Evolutionary conservation across 1,140 invertebrate species (phyloP).

Genomic region (Drosophila ananassae): DNA sequence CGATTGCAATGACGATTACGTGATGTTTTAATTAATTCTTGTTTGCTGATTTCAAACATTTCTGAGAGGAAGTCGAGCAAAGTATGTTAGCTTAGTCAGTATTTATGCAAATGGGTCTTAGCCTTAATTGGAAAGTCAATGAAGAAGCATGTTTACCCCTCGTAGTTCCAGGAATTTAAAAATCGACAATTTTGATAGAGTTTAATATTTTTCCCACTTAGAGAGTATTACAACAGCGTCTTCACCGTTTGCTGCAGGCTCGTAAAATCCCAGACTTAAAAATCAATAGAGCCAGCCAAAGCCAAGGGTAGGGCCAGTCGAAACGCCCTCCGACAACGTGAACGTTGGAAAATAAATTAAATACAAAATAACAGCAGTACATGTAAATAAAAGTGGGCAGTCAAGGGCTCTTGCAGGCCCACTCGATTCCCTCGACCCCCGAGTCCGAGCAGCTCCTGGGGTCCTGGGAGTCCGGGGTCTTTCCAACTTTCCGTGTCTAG

Average conservation of each 20-base stretch:
- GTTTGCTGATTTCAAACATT: slow-evolving; percentile 48
- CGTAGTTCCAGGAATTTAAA: not conserved
- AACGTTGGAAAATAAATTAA: slow-evolving; percentile 73
- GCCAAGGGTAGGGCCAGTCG: not conserved
- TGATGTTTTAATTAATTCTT: slow-evolving; percentile 79
- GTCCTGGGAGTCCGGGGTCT: no score
- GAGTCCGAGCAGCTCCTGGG: slow-evolving; percentile 4
- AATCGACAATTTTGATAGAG: no score
- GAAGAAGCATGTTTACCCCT: slow-evolving; percentile 46
- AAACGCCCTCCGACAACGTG: slow-evolving; percentile 56
- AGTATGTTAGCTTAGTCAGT: no score
- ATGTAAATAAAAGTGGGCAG: slow-evolving; percentile 75
- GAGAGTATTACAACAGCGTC: no score
- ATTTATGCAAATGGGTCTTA: slow-evolving; percentile 70
- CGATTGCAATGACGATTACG: slow-evolving; percentile 66
- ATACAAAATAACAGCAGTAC: slow-evolving; percentile 82
- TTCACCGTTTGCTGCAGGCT: not conserved
- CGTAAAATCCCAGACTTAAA: slow-evolving; percentile 57
- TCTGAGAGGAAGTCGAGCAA: not conserved
- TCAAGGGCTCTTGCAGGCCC: slow-evolving; percentile 1
- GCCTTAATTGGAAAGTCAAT: slow-evolving; percentile 57
- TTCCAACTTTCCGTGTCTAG: slow-evolving; percentile 32
- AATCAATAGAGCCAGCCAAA: slow-evolving; percentile 72
- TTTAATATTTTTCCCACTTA: not conserved
- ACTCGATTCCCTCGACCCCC: slow-evolving; percentile 18